Evolutionary conservation across 2,113 vertebrate species (phyloP), one percentile per base, ranked within the genome.

Genomic region (Nyctereutes procyonoides): DNA sequence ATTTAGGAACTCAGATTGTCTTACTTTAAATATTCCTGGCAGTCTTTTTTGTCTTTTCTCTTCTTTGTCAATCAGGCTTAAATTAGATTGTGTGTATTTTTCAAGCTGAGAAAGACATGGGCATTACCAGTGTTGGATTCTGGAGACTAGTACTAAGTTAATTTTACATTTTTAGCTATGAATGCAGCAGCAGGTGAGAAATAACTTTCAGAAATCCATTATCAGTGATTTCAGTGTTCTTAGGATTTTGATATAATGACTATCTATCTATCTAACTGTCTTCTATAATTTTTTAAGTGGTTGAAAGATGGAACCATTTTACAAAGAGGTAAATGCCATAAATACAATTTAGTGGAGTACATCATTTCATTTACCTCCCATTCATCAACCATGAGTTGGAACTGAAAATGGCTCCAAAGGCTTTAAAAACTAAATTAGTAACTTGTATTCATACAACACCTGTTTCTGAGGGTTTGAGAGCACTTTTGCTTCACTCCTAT

Each of bases 391-490:
- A 30, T 1, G 10, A 71, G 88, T 48, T 93, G 79, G 32, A 84
- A 90, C 90, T 88, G 89, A 88, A 93, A 97, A 65, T 77, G 76
- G 76, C 87, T 60, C 56, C 80, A 58, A 51, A 96, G 90, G 85
- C 67, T 97, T 93, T 69, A 58, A 92, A 95, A 94, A 96, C 80
- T 80, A 77, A 90, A 93, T 94, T 90, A 96, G 81, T 43, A 62
- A 77, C 92, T 92, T 2, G 2, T 82, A 97, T 97, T 97, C 93
- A 83, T 28, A 74, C 14, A 81, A 8, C 97, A 97, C 88, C 97
- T 96, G 96, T 77, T 92, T 95, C 80, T 67, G 55, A 92, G 88
- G 55, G 81, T 60, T 76, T 95, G 85, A 63, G 88, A 93, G 80
- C 30, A 14, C 86, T 86, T 71, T 77, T 9, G 13, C 83, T 77